Conservation (phyloP, 2,113 vertebrate species). For the Proteles cristata region DNA sequence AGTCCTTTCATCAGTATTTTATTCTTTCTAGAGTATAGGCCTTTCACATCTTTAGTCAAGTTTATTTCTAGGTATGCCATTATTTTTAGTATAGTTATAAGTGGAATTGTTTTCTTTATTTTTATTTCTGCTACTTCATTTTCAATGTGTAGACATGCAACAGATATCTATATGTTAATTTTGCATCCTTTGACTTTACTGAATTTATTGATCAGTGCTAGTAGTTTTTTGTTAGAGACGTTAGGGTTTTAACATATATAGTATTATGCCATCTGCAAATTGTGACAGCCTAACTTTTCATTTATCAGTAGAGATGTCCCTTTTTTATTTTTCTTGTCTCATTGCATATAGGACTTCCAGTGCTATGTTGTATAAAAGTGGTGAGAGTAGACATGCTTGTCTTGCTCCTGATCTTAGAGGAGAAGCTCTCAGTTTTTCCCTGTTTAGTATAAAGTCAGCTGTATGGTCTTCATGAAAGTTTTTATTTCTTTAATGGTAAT, state of each 20-base stretch:
- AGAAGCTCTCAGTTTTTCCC: background rate
- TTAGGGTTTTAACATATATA: background rate
- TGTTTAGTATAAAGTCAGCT: background rate
- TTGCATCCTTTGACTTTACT: background rate
- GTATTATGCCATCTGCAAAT: background rate
- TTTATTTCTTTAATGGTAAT: no score
- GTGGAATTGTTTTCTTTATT: background rate
- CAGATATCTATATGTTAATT: background rate
- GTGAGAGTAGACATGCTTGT: background rate
- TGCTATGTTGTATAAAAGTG: background rate
- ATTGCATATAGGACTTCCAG: background rate
- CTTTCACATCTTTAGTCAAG: background rate
- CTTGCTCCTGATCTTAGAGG: background rate
- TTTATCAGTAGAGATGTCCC: background rate
- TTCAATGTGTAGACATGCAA: background rate
- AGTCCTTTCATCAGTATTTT: background rate
- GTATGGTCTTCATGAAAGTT: background rate
- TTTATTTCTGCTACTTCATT: background rate
- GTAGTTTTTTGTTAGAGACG: background rate
- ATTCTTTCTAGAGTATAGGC: background rate
- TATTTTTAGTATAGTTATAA: background rate
- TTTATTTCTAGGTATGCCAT: background rate
- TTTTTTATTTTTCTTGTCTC: background rate
- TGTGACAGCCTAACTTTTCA: background rate
- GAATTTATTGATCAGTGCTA: background rate